phyloP scores from a whole-genome alignment of 2,113 vertebrate genomes.

The Megalops atlanticus region DNA sequence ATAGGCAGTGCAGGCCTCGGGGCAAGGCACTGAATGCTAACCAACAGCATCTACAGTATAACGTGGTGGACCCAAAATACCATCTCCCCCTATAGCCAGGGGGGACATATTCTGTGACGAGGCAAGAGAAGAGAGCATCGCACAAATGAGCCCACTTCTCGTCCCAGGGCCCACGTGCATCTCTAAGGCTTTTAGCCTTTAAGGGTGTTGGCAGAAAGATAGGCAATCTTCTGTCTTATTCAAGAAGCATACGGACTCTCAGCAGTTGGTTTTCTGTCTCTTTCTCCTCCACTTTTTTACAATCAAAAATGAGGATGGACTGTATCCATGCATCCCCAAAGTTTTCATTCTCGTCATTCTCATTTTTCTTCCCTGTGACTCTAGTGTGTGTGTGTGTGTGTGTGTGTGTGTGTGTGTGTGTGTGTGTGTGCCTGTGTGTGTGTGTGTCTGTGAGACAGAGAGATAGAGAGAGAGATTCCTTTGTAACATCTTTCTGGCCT shows the following conservation, averaged over 20 bases:
- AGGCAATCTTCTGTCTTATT: slow-evolving; percentile 5
- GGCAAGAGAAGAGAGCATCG: slow-evolving; percentile 10
- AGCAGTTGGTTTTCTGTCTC: background rate
- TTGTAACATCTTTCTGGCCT: background rate
- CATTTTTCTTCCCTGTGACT: background rate
- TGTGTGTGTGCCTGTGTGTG: too few relatives aligned
- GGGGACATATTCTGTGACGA: slow-evolving; percentile 21
- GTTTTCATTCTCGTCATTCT: background rate
- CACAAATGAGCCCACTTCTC: background rate
- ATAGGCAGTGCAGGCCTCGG: slow-evolving; percentile 37
- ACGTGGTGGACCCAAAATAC: slow-evolving; percentile 35
- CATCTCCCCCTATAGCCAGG: slow-evolving; percentile 24
- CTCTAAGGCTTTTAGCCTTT: background rate
- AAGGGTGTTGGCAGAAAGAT: background rate
- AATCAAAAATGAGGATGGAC: background rate
- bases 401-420: too few relatives aligned
- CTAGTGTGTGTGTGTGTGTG: background rate
- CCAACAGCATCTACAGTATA: slow-evolving; percentile 33
- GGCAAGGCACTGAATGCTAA: slow-evolving; percentile 47
- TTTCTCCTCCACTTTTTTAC: background rate
- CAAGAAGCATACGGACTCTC: background rate
- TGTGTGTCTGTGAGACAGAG: too few relatives aligned
- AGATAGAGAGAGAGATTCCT: too few relatives aligned
- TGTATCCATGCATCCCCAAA: background rate
- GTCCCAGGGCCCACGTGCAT: background rate